Evolutionary conservation across 2,797 vertebrate species (phyloP).

Genomic region (Urocyon cinereoargenteus): DNA sequence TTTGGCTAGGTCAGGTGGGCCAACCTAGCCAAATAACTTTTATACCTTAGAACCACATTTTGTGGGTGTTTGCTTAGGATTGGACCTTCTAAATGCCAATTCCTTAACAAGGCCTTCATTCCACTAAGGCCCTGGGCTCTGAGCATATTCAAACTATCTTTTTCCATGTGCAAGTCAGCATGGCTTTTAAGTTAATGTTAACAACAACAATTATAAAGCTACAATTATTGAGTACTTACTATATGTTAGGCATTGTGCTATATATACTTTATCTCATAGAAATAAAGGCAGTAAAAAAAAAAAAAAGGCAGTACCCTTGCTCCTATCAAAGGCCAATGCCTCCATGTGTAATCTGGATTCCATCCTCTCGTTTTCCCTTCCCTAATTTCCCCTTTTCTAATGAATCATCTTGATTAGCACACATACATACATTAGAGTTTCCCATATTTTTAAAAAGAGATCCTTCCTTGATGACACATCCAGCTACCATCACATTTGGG

Average conservation of each 20-base stretch:
- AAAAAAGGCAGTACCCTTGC: background rate
- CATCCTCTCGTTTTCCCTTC: background rate
- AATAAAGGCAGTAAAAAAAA: background rate
- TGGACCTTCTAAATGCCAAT: background rate
- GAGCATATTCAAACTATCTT: background rate
- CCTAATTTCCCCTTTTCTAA: constrained; percentile 10
- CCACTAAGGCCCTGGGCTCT: background rate
- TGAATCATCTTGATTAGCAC: background rate
- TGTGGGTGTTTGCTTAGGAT: constrained; percentile 5
- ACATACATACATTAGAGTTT: background rate
- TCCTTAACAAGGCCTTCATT: background rate
- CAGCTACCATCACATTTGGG: background rate
- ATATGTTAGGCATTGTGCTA: background rate
- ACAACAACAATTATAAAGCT: background rate
- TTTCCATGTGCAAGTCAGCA: background rate
- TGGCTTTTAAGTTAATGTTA: background rate
- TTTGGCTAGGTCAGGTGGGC: background rate
- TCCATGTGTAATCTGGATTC: background rate
- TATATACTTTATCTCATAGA: background rate
- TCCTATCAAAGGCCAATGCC: background rate
- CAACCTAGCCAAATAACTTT: constrained; percentile 24
- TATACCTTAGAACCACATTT: background rate
- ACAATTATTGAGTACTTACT: background rate
- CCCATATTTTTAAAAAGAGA: background rate
- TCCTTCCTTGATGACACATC: background rate